Base-by-base conservation (phyloP, 2,113 vertebrate species). In the Sorex araneus region DNA sequence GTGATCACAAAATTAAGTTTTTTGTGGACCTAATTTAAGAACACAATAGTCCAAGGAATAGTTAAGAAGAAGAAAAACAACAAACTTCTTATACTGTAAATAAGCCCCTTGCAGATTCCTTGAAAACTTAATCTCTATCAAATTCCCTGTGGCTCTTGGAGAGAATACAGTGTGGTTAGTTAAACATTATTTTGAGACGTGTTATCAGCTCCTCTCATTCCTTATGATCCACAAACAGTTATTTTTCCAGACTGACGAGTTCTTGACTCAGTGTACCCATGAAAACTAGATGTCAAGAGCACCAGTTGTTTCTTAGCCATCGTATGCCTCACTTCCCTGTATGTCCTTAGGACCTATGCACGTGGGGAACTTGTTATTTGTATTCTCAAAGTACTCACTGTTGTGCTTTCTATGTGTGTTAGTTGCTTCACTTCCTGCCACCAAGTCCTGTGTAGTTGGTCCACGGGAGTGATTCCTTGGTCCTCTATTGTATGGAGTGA, bases 1-100 rank as follows among this genome's bases (percentile, higher is more conserved):
- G 5, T 69, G 27, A 82, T 87, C 81, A 81, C 63, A 34, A 74
- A 90, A 45, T 57, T 36, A 66, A 77, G 47, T 5, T 18, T 81
- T 80, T 87, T 10, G 47, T 34, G 3, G n/a, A n/a, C 75, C 70
- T 77, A 47, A 70, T 69, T 91, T 81, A 40, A 81, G 70, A 82
- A n/a, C 54, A 11, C 27, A 87, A 32, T 47, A 70, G 77, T 13
- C 43, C 63, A 36, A 77, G 8, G 73, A 70, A 64, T 16, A 69
- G 11, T 71, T 28, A 77, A 32, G 1, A 70, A 83, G 63, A 36
- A 91, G 63, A 30, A 94, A 87, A 83, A 75, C 11, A 45, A 67
- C 19, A 63, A 36, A 11, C 7, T 19, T 69, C 6, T 34, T 34
- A 34, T 76, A 84, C n/a, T 84, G 5, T 21, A n/a, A 15, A 23